Conservation (phyloP, 2,888 invertebrate genomes). For the Anoncus sp. region DNA sequence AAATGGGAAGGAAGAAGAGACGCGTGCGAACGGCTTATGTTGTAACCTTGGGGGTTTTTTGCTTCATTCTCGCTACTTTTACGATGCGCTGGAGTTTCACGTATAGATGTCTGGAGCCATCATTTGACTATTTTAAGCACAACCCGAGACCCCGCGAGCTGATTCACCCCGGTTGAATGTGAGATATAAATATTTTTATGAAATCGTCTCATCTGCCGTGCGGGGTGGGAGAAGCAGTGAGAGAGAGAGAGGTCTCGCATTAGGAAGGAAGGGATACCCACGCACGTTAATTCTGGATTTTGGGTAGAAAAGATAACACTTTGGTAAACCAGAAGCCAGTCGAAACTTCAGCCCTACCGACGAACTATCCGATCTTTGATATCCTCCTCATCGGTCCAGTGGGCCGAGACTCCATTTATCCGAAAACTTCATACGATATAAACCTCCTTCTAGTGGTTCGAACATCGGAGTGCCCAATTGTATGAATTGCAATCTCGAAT, state of each 20-base stretch:
- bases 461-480: background rate
- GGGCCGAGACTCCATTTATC: background rate
- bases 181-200: constrained; percentile 83
- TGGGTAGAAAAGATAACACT: constrained; percentile 81
- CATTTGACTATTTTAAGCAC: constrained; percentile 70
- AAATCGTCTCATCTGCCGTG: constrained; percentile 79
- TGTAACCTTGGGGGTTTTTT: constrained; percentile 17
- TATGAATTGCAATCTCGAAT: too few species aligned
- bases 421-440: background rate
- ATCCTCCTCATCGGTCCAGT: background rate
- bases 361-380: constrained; percentile 56
- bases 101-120: constrained; percentile 53
- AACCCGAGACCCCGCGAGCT: constrained; percentile 65
- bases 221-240: constrained; percentile 31
- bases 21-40: constrained; percentile 15
- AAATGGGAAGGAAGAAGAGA: constrained; percentile 7
- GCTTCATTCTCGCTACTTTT: constrained; percentile 18
- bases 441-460: background rate
- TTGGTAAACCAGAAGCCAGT: constrained; percentile 78
- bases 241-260: constrained; percentile 81
- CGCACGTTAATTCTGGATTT: constrained; percentile 78
- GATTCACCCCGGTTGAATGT: constrained; percentile 73
- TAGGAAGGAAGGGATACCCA: constrained; percentile 81
- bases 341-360: constrained; percentile 76
- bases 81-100: constrained; percentile 61